Evolutionary conservation across 2,797 vertebrate species (phyloP), one percentile per base, ranked within the genome.

Genomic region (Takifugu ocellatus): DNA sequence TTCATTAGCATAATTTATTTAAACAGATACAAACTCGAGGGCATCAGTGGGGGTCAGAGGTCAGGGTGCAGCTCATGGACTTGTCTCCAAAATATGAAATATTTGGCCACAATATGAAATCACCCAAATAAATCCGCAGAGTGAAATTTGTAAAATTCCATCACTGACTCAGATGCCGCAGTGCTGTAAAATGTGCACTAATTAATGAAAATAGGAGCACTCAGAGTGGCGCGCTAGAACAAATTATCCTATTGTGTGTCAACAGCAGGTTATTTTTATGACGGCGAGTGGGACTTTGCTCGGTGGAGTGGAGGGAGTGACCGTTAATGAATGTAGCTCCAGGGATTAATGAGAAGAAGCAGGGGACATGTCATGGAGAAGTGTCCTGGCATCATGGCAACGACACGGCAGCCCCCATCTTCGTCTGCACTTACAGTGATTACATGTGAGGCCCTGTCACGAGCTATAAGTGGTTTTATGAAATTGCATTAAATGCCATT

Each of bases 361-460:
- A 85, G 82, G 82, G 79, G 77, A 89, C 79, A 78, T 89, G 87
- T 90, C 86, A 82, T 63, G 70, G 74, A 83, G 86, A 87, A 88
- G 85, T 87, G 85, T 82, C 83, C 68, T 82, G 77, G 87, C 85
- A 63, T 84, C 63, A 47, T 68, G 77, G 73, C 66, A 63, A 73
- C 49, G 64, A 77, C 84, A 70, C 79, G 31, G 50, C 85, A 70
- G 72, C 82, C 81, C 82, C 84, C 79, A 15, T 84, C 74, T 67
- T 55, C 49, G 60, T 84, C 80, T 72, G 73, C 81, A 80, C 86
- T 90, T 87, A 90, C 81, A 88, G 81, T 91, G 88, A 92, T 92
- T 89, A 87, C 87, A 90, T 90, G 86, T 91, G 90, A 92, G 85
- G 83, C 72, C 72, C 83, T 91, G 90, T 92, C 91, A 91, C 81